Percentiles rank a stretch among this genome's conserved stretches.
These are phyloP conservation scores for Drusus annulatus DNA, from an alignment of 1,140 invertebrate species.

Conservation along the genomic window DNA sequence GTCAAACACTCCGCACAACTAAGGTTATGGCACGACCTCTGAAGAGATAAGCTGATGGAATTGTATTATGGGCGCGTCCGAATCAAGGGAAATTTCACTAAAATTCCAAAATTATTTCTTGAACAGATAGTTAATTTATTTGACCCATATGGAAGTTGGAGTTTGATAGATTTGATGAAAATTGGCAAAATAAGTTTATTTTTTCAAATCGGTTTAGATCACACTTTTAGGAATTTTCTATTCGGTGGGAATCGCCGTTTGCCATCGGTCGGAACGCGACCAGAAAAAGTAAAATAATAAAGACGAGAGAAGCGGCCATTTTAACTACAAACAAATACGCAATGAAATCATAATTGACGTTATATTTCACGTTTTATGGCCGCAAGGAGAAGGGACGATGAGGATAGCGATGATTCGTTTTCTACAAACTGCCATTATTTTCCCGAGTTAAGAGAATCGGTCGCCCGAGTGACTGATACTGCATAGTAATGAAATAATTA, in stretches of 20 bases:
- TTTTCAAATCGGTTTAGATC: too few species aligned
- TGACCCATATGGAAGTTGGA: too few species aligned
- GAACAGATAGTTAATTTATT: too few species aligned
- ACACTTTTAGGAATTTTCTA: too few species aligned
- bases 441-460: slow-evolving; percentile 26
- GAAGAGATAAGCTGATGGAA: too few species aligned
- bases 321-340: slow-evolving; percentile 58
- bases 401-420: slow-evolving; percentile 37
- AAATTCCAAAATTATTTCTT: too few species aligned
- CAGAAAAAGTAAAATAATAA: slow-evolving; percentile 30
- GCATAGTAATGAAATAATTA: slow-evolving; percentile 51
- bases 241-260: neutral
- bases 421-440: slow-evolving; percentile 51
- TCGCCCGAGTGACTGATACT: slow-evolving; percentile 32
- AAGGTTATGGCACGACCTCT: too few species aligned
- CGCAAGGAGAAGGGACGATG: neutral
- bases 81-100: too few species aligned
- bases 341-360: slow-evolving; percentile 55
- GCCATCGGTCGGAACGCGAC: neutral
- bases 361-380: slow-evolving; percentile 55
- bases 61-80: too few species aligned
- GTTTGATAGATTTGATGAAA: too few species aligned
- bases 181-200: too few species aligned
- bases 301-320: slow-evolving; percentile 36
- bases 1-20: neutral